Evolutionary conservation across 1,140 invertebrate genomes (phyloP), one percentile per base, ranked within the genome.

Genomic region (Drosophila punjabiensis): DNA sequence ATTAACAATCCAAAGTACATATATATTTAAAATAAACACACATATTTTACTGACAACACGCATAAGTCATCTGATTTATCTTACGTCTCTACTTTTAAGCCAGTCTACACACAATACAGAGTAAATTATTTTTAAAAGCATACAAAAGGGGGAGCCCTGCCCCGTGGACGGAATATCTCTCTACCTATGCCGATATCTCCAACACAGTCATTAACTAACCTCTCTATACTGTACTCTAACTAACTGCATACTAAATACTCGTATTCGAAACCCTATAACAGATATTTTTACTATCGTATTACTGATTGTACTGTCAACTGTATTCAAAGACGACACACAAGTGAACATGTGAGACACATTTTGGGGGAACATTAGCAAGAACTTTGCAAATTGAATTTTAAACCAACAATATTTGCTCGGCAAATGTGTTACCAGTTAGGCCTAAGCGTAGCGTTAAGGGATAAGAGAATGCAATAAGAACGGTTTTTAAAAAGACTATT

Each of bases 401-500:
- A 90, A 90, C 75, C 78, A 79, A 88, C 76, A 78, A 76, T 70
- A 87, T 79, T 87, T 88, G 81, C 84, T 69, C 83, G 84, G 77
- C 77, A 89, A 88, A 82, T 62, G 55, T 88, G 84, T 88, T 81
- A 73, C 84, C 81, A 79, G 30, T 67, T 75, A 74, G 58, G 67
- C 66, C 35, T 71, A 73, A 73, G 53, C 43, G 11, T 73, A 74
- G 32, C 68, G 32, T 20, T 75, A 75, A 75, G 69, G 14, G 53
- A 16, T 62, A 41, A 74, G 43, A 74, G 43, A 75, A 88, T 68
- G 85, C 74, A 89, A 88, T 88, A 85, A 85, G 70, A 88, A 88
- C 75, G 85, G 85, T 88, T 88, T 88, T 88, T 88, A 88, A 88
- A 81, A 85, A 88, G 85, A 88, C 85, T 88, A 89, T 81, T 85